Percentiles rank a stretch among this genome's conserved stretches.
Conservation (phyloP, 2,113 vertebrate species). For the Thamnophis sirtalis region DNA sequence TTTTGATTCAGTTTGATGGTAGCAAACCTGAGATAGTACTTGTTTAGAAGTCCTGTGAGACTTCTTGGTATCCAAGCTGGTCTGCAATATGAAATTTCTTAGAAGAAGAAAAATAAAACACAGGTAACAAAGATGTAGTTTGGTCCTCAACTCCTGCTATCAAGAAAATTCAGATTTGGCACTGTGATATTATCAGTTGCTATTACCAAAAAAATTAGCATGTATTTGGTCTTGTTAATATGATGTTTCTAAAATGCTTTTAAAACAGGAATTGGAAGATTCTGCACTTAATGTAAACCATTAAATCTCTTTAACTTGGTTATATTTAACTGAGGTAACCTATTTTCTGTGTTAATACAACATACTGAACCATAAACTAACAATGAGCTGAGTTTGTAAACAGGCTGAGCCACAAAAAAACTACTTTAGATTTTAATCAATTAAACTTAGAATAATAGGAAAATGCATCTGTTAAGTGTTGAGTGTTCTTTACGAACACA, state of each 20-base stretch:
- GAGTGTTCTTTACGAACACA: background rate
- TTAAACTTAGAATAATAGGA: background rate
- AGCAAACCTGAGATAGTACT: background rate
- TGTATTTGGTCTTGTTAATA: background rate
- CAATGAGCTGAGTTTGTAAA: background rate
- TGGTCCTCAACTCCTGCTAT: background rate
- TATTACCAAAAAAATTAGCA: background rate
- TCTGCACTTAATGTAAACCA: background rate
- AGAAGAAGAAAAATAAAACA: too few relatives aligned
- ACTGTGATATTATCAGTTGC: background rate
- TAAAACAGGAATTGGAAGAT: background rate
- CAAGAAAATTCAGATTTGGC: background rate
- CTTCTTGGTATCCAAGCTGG: background rate
- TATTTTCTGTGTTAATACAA: background rate
- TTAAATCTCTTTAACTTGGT: background rate
- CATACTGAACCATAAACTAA: background rate
- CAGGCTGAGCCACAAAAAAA: background rate
- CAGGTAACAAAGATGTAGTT: background rate
- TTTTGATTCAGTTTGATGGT: background rate
- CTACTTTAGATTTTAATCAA: background rate
- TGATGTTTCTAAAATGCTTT: background rate
- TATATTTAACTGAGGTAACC: background rate
- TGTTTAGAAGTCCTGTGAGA: background rate
- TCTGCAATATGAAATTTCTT: background rate
- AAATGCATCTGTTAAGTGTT: background rate